These are phyloP conservation scores for Nanorana parkeri DNA, from an alignment of 2,113 vertebrate species.

Conservation along the genomic window DNA sequence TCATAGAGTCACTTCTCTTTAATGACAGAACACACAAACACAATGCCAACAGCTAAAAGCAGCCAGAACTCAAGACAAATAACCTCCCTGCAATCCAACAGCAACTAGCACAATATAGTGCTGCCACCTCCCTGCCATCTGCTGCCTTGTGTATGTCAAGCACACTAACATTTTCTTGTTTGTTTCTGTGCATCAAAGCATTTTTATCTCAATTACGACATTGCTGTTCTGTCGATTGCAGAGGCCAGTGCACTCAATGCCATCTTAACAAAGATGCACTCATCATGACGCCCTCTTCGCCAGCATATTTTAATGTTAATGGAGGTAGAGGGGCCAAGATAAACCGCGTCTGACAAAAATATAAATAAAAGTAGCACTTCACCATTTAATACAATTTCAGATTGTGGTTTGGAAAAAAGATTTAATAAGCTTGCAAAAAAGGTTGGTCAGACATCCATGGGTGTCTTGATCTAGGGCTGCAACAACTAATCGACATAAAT, in stretches of 20 bases:
- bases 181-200: conserved; percentile 22
- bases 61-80: conserved; percentile 40
- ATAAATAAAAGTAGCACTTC: conserved; percentile 15
- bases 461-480: neutral
- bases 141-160: conserved; percentile 26
- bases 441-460: neutral
- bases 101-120: conserved; percentile 9
- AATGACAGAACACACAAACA: conserved; percentile 40
- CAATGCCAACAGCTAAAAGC: conserved; percentile 35
- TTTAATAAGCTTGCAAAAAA: neutral
- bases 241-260: neutral
- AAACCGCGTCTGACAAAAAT: neutral
- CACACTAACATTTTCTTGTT: conserved; percentile 23
- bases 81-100: conserved; percentile 30
- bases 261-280: neutral
- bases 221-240: neutral
- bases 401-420: neutral
- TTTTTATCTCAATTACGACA: conserved; percentile 39
- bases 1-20: conserved; percentile 38
- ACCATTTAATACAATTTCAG: neutral
- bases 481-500: too few relatives aligned
- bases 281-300: neutral
- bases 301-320: neutral
- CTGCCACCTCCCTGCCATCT: conserved; percentile 49
- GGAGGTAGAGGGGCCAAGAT: neutral